These are phyloP conservation scores for Acropternis orthonyx DNA, from an alignment of 2,797 vertebrate species.

Conservation along the genomic window DNA sequence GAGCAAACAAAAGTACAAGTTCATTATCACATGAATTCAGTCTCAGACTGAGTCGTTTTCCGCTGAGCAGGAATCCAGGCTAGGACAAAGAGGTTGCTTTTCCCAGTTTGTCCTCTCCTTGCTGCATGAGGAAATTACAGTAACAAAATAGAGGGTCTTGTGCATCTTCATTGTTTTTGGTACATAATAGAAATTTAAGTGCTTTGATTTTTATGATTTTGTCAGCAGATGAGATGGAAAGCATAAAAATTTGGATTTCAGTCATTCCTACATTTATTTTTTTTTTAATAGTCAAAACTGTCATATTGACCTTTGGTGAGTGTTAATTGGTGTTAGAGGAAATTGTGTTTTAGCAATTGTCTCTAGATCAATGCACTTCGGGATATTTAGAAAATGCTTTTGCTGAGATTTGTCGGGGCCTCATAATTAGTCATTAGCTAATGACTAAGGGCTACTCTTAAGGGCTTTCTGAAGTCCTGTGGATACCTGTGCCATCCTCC, in stretches of 20 bases:
- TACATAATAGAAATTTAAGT: not conserved
- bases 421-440: not conserved
- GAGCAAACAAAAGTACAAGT: not conserved
- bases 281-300: not conserved
- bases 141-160: not conserved
- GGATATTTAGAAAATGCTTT: not conserved
- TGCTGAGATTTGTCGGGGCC: not conserved
- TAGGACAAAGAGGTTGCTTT: not conserved
- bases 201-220: not conserved
- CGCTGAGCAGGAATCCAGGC: not conserved
- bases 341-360: not conserved
- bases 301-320: not conserved
- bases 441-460: not conserved
- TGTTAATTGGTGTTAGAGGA: not conserved
- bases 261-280: not conserved
- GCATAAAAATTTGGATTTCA: not conserved
- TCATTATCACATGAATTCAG: not conserved
- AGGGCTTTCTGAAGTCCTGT: not conserved
- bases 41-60: not conserved
- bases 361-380: not conserved
- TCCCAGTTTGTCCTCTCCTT: not conserved
- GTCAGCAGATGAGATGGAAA: not conserved
- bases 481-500: not conserved
- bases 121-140: not conserved
- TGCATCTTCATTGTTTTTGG: not conserved